A percentile compares a stretch with the other conserved stretches of the same genome.
phyloP scores from a whole-genome alignment of 2,888 invertebrate genomes.

The Brachylomia viminalis region DNA sequence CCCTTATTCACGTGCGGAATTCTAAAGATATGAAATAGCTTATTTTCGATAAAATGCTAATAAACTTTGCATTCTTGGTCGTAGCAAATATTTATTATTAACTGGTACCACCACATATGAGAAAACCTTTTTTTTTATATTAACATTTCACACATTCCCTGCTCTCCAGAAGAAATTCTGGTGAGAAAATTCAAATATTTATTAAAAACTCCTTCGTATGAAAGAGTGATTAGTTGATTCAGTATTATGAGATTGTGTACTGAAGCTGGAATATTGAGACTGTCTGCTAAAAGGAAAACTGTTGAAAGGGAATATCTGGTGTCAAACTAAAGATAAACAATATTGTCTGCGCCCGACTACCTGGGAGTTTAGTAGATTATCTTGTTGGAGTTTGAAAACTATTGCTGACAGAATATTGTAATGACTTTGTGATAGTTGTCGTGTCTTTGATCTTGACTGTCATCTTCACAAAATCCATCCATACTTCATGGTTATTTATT shows the following conservation, averaged over 20 bases:
- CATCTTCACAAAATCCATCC: not conserved
- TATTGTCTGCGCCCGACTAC: constrained; percentile 31
- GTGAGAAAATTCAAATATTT: constrained; percentile 33
- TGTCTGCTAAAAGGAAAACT: constrained; percentile 16
- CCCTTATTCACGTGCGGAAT: not conserved
- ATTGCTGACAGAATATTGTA: constrained; percentile 12
- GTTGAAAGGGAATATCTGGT: constrained; percentile 10
- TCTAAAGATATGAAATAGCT: not conserved
- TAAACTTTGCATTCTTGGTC: constrained; percentile 29
- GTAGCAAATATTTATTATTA: constrained; percentile 40
- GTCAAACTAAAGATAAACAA: constrained; percentile 45
- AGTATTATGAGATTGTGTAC: constrained; percentile 11
- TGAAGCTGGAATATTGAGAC: constrained; percentile 24
- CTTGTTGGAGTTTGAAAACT: constrained; percentile 38
- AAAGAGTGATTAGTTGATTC: constrained; percentile 21
- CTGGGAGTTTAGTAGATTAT: constrained; percentile 34
- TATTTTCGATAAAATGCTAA: constrained; percentile 24
- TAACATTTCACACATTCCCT: constrained; percentile 32
- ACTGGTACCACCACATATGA: constrained; percentile 17
- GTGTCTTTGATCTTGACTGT: not conserved
- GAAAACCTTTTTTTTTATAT: constrained; percentile 10
- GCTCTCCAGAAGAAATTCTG: constrained; percentile 12
- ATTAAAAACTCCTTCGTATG: constrained; percentile 26
- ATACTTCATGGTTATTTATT: too few relatives aligned
- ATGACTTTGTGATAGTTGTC: not conserved